Percentiles rank a stretch among this genome's conserved stretches.
phyloP scores from a whole-genome alignment of 2,113 vertebrate genomes.

The Archocentrus centrarchus region DNA sequence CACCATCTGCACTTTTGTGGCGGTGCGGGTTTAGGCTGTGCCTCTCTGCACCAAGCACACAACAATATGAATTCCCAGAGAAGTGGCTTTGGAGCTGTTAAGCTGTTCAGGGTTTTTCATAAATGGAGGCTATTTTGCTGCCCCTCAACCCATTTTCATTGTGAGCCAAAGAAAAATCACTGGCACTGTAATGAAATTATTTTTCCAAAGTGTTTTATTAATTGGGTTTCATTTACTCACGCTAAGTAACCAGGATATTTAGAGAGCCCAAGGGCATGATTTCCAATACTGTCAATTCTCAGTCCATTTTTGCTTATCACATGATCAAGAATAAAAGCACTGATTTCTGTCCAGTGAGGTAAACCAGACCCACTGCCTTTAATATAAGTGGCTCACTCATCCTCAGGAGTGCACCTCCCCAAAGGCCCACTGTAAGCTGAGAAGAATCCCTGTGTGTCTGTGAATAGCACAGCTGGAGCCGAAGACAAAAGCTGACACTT shows the following conservation, averaged over 20 bases:
- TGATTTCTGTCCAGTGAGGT: conserved; percentile 6
- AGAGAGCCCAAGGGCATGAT: not conserved
- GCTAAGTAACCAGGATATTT: not conserved
- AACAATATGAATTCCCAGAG: not conserved
- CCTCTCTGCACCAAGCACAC: not conserved
- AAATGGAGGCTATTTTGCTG: not conserved
- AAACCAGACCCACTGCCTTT: not conserved
- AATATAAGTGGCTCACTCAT: not conserved
- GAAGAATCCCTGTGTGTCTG: not conserved
- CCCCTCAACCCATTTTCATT: not conserved
- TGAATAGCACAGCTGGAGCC: not conserved
- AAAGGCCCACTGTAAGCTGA: not conserved
- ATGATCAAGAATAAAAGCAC: not conserved
- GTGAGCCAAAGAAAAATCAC: not conserved
- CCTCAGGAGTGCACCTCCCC: not conserved
- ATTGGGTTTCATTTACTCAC: conserved; percentile 1
- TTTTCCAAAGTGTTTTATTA: not conserved
- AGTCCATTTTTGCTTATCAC: not conserved
- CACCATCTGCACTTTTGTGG: not conserved
- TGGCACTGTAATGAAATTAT: conserved; percentile 4
- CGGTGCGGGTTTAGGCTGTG: not conserved
- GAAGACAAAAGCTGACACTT: not conserved
- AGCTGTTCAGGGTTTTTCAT: not conserved
- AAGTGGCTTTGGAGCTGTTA: not conserved
- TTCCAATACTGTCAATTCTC: not conserved